phyloP scores from a whole-genome alignment of 2,113 vertebrate species.

The Ovis aries region DNA sequence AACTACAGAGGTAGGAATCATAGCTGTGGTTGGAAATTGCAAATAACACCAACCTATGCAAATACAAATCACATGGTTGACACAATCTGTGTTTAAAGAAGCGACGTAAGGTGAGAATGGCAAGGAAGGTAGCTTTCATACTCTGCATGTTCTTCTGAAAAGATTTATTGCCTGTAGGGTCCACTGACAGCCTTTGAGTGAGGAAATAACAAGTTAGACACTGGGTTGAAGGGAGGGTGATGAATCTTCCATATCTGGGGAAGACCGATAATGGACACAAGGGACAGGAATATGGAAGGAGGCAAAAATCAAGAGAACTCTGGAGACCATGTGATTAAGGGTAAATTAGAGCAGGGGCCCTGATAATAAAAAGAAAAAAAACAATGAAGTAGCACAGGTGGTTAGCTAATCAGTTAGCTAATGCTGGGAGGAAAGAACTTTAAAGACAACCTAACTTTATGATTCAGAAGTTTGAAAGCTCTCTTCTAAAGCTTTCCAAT shows the following conservation, averaged over 20 bases:
- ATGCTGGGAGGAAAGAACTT: neutral
- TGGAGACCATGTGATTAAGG: neutral
- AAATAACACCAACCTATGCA: neutral
- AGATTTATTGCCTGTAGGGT: neutral
- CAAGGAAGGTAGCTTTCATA: neutral
- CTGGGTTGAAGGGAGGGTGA: neutral
- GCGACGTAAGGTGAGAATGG: neutral
- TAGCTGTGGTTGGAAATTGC: neutral
- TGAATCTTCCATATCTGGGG: fast-evolving
- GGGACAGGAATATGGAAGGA: neutral
- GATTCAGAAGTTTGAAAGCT: neutral
- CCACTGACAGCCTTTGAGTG: neutral
- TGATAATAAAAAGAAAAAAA: neutral
- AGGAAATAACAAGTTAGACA: neutral
- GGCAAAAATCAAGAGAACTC: neutral
- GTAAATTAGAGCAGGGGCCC: neutral
- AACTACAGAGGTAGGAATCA: neutral
- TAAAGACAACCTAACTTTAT: neutral
- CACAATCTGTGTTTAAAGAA: neutral
- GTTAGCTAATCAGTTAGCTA: neutral
- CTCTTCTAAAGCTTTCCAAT: neutral
- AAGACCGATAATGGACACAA: neutral
- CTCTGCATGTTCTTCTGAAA: neutral
- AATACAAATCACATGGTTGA: fast-evolving
- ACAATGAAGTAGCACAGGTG: neutral